A percentile compares a stretch with the other conserved stretches of the same genome.
phyloP scores from a whole-genome alignment of 2,797 vertebrate genomes.

The Scolopax rusticola region DNA sequence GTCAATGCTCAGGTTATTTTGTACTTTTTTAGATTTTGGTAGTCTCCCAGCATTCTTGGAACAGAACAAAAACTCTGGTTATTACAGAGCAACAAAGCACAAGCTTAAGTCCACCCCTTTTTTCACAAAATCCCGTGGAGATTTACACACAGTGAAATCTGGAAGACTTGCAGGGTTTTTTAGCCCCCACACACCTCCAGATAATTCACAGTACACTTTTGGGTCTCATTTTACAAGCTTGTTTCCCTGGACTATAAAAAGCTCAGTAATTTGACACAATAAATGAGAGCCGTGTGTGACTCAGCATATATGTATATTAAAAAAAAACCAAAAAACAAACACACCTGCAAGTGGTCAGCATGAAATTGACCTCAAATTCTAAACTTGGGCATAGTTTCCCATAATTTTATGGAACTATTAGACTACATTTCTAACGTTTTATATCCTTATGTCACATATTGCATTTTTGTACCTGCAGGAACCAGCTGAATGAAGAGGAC shows the following conservation, averaged over 20 bases:
- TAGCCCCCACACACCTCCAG: not conserved
- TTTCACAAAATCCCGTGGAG: not conserved
- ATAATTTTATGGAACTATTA: not conserved
- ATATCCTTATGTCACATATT: not conserved
- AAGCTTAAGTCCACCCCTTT: not conserved
- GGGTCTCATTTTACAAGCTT: not conserved
- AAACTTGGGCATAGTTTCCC: not conserved
- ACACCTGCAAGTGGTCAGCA: not conserved
- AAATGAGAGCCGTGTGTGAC: not conserved
- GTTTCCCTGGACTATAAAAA: constrained; percentile 34
- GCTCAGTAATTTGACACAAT: constrained; percentile 38
- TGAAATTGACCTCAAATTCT: not conserved
- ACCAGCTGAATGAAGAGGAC: constrained; percentile 88
- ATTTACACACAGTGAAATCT: not conserved
- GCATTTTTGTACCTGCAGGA: constrained; percentile 81
- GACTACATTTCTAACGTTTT: not conserved
- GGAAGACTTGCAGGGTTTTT: not conserved
- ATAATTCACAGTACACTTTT: not conserved
- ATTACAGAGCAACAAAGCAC: not conserved
- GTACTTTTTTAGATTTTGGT: not conserved
- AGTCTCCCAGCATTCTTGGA: not conserved
- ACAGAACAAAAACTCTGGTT: not conserved
- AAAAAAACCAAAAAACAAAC: not conserved
- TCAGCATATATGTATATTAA: not conserved
- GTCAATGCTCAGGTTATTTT: not conserved